These are phyloP conservation scores for Terebella lapidaria DNA, from an alignment of 2,888 invertebrate genomes.

Conservation along the genomic window DNA sequence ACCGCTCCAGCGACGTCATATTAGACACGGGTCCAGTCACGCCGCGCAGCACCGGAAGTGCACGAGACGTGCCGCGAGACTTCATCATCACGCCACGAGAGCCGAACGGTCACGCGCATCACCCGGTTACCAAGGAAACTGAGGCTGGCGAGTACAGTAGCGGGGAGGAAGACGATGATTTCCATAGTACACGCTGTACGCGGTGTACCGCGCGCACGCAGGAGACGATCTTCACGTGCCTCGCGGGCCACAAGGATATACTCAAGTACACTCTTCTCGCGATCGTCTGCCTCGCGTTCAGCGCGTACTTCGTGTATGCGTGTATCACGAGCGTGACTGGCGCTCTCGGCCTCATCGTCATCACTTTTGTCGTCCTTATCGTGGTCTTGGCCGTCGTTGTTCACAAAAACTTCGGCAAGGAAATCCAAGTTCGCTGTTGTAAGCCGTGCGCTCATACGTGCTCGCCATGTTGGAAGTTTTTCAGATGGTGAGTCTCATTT, in stretches of 20 bases:
- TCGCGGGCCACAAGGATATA: neutral
- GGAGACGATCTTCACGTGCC: neutral
- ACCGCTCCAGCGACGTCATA: neutral
- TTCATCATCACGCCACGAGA: constrained; percentile 1
- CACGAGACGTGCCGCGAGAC: neutral
- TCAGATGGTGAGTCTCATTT: neutral
- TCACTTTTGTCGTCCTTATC: neutral
- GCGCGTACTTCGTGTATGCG: constrained; percentile 11
- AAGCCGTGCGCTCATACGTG: neutral
- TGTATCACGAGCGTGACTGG: neutral
- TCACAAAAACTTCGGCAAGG: neutral
- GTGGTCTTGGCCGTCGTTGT: neutral
- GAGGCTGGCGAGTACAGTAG: no score
- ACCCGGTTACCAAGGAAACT: constrained; percentile 1
- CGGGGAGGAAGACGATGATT: neutral
- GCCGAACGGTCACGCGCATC: neutral
- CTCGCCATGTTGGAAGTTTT: neutral
- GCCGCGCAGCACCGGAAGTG: neutral
- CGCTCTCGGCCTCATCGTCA: neutral
- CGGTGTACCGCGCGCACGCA: constrained; percentile 2
- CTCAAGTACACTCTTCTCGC: constrained; percentile 4
- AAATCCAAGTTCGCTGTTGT: neutral
- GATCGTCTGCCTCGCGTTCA: constrained; percentile 3
- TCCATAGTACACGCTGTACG: neutral
- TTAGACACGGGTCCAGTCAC: neutral